Base-by-base conservation (phyloP, 2,888 invertebrate genomes). In the Lasioglossum calceatum region DNA sequence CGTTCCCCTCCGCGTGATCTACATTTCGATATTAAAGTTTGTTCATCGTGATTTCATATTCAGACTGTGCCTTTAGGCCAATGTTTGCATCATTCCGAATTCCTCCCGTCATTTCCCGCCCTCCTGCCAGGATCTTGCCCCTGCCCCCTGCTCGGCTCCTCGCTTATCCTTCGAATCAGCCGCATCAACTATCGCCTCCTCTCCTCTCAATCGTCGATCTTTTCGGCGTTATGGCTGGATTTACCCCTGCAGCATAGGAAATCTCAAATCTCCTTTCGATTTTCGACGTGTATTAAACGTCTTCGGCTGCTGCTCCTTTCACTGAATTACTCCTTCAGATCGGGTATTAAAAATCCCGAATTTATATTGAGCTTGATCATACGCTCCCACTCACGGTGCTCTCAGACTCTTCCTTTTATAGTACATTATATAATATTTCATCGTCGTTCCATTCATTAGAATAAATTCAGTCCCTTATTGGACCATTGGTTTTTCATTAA, bases 21-120 rank as follows among this genome's bases (percentile, higher is more conserved):
- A 87, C 90, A 91, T 91, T 91, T 89, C 86, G 88, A 90, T 92
- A 92, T 92, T 91, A 91, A 90, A 92, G 92, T 90, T 92, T 92
- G 87, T 88, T 92, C 90, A 83, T 87, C 86, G 89, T 86, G 88
- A 89, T 88, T 90, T 92, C 87, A 92, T 92, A 91, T 89, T 90
- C 88, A 87, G 83, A 71, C 79, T 77, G 88, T 77, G 89, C 89
- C 89, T 87, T 83, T 87, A 81, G 85, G 87, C 86, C 88, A 87
- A 91, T 92, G 90, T 91, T 92, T 92, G 88, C 90, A 73, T 88
- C 86, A 91, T 91, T 90, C 73, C 83, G 88, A 83, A 87, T 87
- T 89, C 85, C 80, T 75, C 84, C 80, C 75, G 70, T 75, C 67
- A 36, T 36, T 36, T 36, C 36, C 67, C 79, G 47, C 44, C 61